These are phyloP conservation scores for Neoitamus cyanurus DNA, from an alignment of 2,888 invertebrate species.

Conservation along the genomic window DNA sequence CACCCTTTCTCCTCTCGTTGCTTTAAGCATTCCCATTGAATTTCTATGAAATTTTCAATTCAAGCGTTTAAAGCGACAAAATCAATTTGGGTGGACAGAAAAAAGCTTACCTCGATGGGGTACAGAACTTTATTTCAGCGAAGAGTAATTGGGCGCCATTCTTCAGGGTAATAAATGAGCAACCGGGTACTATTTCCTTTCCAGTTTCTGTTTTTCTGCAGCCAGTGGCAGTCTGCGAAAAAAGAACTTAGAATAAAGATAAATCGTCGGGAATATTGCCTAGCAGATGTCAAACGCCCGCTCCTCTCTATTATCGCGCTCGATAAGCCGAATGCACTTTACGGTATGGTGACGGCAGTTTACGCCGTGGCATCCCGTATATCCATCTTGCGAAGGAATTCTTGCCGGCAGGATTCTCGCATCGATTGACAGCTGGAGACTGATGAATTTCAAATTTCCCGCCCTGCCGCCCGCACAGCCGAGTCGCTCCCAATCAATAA, in stretches of 20 bases:
- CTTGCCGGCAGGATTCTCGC: not conserved
- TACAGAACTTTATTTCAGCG: slow-evolving; percentile 28
- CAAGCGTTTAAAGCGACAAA: not conserved
- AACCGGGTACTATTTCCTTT: slow-evolving; percentile 3
- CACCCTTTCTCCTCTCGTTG: not conserved
- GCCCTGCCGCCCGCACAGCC: not conserved
- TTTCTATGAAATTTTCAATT: slow-evolving; percentile 14
- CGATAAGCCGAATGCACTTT: slow-evolving; percentile 32
- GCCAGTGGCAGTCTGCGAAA: not conserved
- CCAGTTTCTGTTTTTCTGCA: not conserved
- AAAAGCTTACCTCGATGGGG: not conserved
- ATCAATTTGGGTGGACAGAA: slow-evolving; percentile 20
- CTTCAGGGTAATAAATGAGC: slow-evolving; percentile 42
- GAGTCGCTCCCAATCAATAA: not conserved
- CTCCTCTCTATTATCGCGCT: slow-evolving; percentile 29
- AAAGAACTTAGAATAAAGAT: slow-evolving; percentile 35
- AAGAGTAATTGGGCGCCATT: slow-evolving; percentile 42
- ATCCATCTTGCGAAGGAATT: slow-evolving; percentile 12
- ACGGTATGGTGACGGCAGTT: not conserved
- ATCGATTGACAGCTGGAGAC: not conserved
- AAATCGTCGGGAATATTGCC: slow-evolving; percentile 32
- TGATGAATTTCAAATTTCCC: slow-evolving; percentile 41
- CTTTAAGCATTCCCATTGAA: not conserved
- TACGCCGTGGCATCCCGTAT: not conserved
- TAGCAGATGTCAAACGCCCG: slow-evolving; percentile 38